A percentile compares a stretch with the other conserved stretches of the same genome.
Evolutionary conservation across 2,888 invertebrate genomes (phyloP).

Genomic region (Stictocephala bisonia): DNA sequence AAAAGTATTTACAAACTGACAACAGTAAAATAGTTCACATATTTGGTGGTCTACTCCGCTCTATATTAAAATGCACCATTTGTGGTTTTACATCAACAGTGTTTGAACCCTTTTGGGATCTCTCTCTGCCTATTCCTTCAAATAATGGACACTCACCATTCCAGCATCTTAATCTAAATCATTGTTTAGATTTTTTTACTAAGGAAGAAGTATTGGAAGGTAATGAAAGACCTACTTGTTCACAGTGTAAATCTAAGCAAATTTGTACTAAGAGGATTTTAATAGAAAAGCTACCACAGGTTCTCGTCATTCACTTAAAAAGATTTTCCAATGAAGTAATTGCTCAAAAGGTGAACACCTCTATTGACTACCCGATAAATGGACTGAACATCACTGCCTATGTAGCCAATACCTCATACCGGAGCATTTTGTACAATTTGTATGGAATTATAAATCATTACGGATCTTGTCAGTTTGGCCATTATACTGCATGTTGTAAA

Average conservation of each 20-base stretch:
- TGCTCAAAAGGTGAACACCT: constrained; percentile 85
- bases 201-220: constrained; percentile 93
- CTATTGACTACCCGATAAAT: constrained; percentile 88
- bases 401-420: constrained; percentile 63
- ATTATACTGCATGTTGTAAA: constrained; percentile 95
- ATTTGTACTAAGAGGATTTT: constrained; percentile 94
- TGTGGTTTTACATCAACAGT: constrained; percentile 83
- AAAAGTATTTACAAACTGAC: constrained; percentile 75
- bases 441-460: constrained; percentile 95
- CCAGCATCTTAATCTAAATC: constrained; percentile 73
- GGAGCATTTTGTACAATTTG: constrained; percentile 75
- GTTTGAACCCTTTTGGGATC: constrained; percentile 89
- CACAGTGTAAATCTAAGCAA: constrained; percentile 89
- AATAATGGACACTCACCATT: constrained; percentile 68
- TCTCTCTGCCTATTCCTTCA: constrained; percentile 80
- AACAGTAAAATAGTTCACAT: constrained; percentile 79
- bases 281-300: constrained; percentile 94
- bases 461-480: constrained; percentile 93
- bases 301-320: constrained; percentile 89
- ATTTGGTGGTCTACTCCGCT: constrained; percentile 89
- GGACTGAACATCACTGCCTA: constrained; percentile 84
- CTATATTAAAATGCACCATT: constrained; percentile 79
- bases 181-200: constrained; percentile 91
- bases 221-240: constrained; percentile 95
- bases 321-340: constrained; percentile 91